Evolutionary conservation across 2,888 invertebrate species (phyloP).

Genomic region (Proisotoma minuta): DNA sequence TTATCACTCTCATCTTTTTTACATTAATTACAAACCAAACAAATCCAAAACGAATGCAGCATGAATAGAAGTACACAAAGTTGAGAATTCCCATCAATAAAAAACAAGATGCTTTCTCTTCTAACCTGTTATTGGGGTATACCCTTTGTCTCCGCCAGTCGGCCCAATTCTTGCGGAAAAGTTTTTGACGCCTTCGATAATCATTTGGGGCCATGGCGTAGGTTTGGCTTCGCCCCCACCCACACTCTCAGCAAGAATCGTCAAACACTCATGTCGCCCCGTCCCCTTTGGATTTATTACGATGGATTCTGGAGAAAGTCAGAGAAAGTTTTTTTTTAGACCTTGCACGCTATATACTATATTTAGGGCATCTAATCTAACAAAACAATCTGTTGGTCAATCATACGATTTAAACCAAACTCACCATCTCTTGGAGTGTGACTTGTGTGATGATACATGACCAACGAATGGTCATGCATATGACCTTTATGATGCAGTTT

Average conservation of each 20-base stretch:
- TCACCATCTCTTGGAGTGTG: neutral
- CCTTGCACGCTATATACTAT: too few species aligned
- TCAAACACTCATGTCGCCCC: constrained; percentile 36
- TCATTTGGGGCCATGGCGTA: constrained; percentile 66
- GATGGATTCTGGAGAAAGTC: constrained; percentile 45
- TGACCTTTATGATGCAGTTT: neutral
- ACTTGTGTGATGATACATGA: constrained; percentile 1
- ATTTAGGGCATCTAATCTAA: too few species aligned
- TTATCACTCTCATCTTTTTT: too few species aligned
- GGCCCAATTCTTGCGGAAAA: constrained; percentile 78
- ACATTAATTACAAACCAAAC: too few species aligned
- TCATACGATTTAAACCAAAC: too few species aligned
- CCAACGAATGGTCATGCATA: neutral
- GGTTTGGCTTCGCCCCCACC: constrained; percentile 47
- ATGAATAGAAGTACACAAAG: too few species aligned
- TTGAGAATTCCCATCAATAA: too few species aligned
- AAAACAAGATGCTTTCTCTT: too few species aligned
- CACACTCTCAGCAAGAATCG: constrained; percentile 23
- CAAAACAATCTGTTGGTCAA: too few species aligned
- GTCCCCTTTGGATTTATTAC: constrained; percentile 61
- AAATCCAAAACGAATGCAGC: too few species aligned
- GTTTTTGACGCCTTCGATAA: constrained; percentile 60
- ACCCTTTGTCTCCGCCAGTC: constrained; percentile 74
- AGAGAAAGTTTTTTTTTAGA: too few species aligned
- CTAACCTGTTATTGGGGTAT: constrained; percentile 69